phyloP scores from a whole-genome alignment of 2,888 invertebrate species.

The Dolomedes plantarius region DNA sequence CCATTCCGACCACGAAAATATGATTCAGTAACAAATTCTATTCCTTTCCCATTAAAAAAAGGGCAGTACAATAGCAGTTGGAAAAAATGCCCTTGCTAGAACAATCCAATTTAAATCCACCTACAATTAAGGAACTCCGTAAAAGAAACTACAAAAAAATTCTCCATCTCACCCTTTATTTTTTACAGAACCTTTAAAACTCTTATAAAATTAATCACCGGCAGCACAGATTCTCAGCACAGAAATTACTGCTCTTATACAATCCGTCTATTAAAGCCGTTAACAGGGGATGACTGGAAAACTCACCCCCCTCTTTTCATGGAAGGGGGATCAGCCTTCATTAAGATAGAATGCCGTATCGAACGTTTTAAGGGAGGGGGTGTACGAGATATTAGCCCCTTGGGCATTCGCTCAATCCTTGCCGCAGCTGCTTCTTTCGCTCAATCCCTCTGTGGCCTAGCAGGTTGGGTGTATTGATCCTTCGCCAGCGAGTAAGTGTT shows the following conservation, averaged over 20 bases:
- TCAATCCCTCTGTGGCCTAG: constrained; percentile 52
- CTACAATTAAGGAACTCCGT: constrained; percentile 40
- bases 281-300: constrained; percentile 56
- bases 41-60: constrained; percentile 16
- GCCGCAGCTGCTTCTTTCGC: constrained; percentile 55
- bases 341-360: constrained; percentile 67
- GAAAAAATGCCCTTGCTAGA: constrained; percentile 7
- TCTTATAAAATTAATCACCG: constrained; percentile 68
- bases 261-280: constrained; percentile 67
- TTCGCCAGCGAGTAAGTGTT: background rate
- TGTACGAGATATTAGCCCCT: constrained; percentile 63
- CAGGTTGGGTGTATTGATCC: constrained; percentile 64
- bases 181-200: constrained; percentile 36
- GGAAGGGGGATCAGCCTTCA: constrained; percentile 52
- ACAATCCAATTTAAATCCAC: constrained; percentile 65
- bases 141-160: background rate
- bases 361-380: constrained; percentile 53
- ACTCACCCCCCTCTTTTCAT: constrained; percentile 14
- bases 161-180: constrained; percentile 17
- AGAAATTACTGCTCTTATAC: constrained; percentile 65
- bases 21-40: constrained; percentile 46
- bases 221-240: constrained; percentile 43
- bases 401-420: constrained; percentile 58
- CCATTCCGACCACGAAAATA: constrained; percentile 49
- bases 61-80: constrained; percentile 32